Evolutionary conservation across 2,888 invertebrate species (phyloP).

Genomic region (Lobophora halterata): DNA sequence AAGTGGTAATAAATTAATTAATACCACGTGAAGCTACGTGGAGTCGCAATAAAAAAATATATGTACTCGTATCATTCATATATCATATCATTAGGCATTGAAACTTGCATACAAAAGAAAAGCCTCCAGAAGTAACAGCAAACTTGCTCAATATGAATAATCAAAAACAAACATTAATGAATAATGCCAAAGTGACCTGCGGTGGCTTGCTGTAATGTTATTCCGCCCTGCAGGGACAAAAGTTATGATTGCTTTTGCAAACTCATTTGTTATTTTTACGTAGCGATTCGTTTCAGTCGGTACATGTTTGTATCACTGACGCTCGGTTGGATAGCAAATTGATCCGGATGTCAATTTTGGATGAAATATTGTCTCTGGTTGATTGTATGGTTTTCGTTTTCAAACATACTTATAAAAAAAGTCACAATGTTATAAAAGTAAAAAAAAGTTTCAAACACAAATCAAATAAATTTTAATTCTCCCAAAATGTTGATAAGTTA

Average conservation of each 20-base stretch:
- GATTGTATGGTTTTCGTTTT: no score
- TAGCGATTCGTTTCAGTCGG: constrained; percentile 32
- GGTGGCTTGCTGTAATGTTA: constrained; percentile 25
- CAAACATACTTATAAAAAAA: no score
- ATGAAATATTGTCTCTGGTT: no score
- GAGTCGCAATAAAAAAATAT: no score
- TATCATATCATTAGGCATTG: no score
- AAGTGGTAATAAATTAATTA: no score
- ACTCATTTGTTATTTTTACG: constrained; percentile 38
- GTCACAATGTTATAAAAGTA: no score
- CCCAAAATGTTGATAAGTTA: no score
- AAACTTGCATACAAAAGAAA: constrained; percentile 3
- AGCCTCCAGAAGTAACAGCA: constrained; percentile 7
- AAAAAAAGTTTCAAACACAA: no score
- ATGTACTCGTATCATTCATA: no score
- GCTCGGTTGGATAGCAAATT: constrained; percentile 26
- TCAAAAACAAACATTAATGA: constrained; percentile 32
- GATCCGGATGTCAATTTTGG: constrained; percentile 28
- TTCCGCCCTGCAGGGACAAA: constrained; percentile 31
- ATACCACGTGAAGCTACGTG: no score
- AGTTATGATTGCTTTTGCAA: constrained; percentile 37
- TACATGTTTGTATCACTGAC: constrained; percentile 31
- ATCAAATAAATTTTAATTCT: no score
- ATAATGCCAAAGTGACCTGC: constrained; percentile 30
- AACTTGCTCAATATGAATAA: constrained; percentile 28